Evolutionary conservation across 2,888 invertebrate genomes (phyloP), one percentile per base, ranked within the genome.

Genomic region (Deilephila porcellus): DNA sequence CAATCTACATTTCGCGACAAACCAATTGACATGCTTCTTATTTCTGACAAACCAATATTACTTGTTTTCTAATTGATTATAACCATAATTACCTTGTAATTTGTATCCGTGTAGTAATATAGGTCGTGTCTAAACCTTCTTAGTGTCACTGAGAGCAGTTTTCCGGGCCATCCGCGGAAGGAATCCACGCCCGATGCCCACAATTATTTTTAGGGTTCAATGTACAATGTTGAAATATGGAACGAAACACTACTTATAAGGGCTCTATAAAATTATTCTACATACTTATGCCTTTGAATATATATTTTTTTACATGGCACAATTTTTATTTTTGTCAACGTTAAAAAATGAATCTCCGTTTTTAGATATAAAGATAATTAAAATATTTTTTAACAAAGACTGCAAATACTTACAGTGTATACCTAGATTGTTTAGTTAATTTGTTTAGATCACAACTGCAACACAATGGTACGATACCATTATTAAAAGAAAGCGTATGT

Each of bases 121-220:
- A 20, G 45, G 73, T 62, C 71, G 32, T 37, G 37, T 73, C 73
- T 73, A 73, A 70, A 25, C n/a, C 20, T 71, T 63, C 63, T 71
- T 56, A 37, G 25, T 32, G 73, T 63, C 60, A 74, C n/a, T 71
- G 59, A 29, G 53, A 70, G 75, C 71, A 71, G 74, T 83, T 80
- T 86, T 86, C 85, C 85, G 83, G 81, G 73, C 79, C 79, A 78
- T 80, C 76, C 77, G 81, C 81, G 81, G 83, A 83, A 83, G 82
- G 83, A 83, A 83, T 83, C 79, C 78, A 81, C 75, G 76, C 75
- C 60, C 76, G 75, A 76, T 76, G 75, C 73, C 74, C 76, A 75
- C 73, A 67, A 71, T 78, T 37, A 71, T 76, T 78, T 75, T 75
- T 64, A 67, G 67, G 56, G 74, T 77, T 77, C 75, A 25, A 59